Evolutionary conservation across 2,888 invertebrate genomes (phyloP).

Genomic region (Hesperia comma): DNA sequence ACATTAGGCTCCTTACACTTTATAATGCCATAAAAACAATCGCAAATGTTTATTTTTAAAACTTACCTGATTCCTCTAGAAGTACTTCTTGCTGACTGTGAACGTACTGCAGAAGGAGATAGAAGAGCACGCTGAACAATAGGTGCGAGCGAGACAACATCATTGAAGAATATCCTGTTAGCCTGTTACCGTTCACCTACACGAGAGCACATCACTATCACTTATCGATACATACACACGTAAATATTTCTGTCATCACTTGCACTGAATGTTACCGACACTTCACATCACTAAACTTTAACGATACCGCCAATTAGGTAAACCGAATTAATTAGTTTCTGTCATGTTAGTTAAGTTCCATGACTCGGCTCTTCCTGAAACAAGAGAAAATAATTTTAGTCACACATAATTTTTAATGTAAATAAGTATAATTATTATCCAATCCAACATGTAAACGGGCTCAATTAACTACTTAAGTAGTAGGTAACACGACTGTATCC

Average conservation of each 20-base stretch:
- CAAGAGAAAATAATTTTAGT: constrained; percentile 13
- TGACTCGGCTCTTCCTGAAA: constrained; percentile 14
- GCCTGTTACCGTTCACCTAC: constrained; percentile 42
- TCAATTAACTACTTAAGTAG: too few relatives aligned
- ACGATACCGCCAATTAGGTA: background rate
- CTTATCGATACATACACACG: constrained; percentile 18
- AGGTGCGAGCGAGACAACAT: constrained; percentile 59
- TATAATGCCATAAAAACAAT: too few relatives aligned
- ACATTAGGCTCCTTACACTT: too few relatives aligned
- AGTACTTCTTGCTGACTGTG: constrained; percentile 71
- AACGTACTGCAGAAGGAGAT: constrained; percentile 63
- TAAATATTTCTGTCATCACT: constrained; percentile 29
- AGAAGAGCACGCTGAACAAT: constrained; percentile 57
- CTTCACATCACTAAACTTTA: constrained; percentile 26
- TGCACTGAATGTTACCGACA: constrained; percentile 7
- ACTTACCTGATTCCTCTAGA: constrained; percentile 75
- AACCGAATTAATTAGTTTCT: background rate
- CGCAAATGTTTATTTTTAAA: background rate
- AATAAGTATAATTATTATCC: too few relatives aligned
- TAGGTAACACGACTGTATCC: too few relatives aligned
- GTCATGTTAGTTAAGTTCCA: background rate
- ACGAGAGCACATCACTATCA: constrained; percentile 47
- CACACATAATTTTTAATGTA: background rate
- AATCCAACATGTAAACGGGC: too few relatives aligned
- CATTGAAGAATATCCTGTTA: constrained; percentile 43